Percentiles rank a stretch among this genome's conserved stretches.
These are phyloP conservation scores for Magallana nippona DNA, from an alignment of 2,888 invertebrate genomes.

Conservation along the genomic window DNA sequence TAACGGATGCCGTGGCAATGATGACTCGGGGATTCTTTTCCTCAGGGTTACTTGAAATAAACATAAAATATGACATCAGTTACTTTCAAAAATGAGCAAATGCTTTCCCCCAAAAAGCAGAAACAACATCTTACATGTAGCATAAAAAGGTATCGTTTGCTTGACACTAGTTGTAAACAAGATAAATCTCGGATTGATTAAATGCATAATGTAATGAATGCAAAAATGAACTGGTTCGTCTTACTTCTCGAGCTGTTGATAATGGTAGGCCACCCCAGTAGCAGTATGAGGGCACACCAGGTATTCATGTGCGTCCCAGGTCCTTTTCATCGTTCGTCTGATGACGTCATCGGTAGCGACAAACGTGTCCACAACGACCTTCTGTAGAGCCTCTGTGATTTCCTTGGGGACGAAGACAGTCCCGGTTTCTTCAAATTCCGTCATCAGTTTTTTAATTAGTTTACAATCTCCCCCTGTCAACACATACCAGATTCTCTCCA, in stretches of 20 bases:
- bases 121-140: too few species aligned
- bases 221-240: neutral
- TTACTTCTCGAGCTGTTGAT: slow-evolving; percentile 30
- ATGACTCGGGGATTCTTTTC: slow-evolving; percentile 64
- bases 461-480: slow-evolving; percentile 71
- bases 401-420: slow-evolving; percentile 66
- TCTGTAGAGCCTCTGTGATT: slow-evolving; percentile 70
- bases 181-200: too few species aligned
- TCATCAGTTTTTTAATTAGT: slow-evolving; percentile 70
- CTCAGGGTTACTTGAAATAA: slow-evolving; percentile 32
- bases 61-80: neutral
- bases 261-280: slow-evolving; percentile 77
- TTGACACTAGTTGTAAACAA: too few species aligned
- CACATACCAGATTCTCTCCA: slow-evolving; percentile 80
- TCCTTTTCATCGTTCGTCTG: slow-evolving; percentile 74
- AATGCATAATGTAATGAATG: too few species aligned
- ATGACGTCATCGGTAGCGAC: slow-evolving; percentile 74
- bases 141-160: too few species aligned
- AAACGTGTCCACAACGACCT: slow-evolving; percentile 66
- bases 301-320: slow-evolving; percentile 78
- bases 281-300: slow-evolving; percentile 81
- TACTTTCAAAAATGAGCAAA: too few species aligned
- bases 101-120: too few species aligned
- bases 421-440: slow-evolving; percentile 69
- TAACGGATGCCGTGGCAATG: slow-evolving; percentile 80